phyloP scores from a whole-genome alignment of 1,140 invertebrate species.

The Trachymyrmex septentrionalis region DNA sequence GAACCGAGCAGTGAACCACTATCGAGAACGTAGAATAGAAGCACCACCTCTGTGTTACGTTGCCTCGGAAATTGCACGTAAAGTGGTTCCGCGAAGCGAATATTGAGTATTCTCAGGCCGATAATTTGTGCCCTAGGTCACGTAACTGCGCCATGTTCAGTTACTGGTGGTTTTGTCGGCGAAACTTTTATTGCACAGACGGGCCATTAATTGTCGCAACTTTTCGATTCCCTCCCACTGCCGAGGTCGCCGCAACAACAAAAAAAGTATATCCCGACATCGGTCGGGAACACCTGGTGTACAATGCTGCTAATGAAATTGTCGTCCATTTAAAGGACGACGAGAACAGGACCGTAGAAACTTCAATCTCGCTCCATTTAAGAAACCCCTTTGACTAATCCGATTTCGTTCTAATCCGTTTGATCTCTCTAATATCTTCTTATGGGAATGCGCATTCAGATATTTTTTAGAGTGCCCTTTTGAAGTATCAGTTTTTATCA shows the following conservation, averaged over 20 bases:
- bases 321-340: background rate
- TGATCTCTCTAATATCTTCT: slow-evolving; percentile 45
- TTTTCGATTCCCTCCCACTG: background rate
- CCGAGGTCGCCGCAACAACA: background rate
- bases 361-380: background rate
- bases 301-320: slow-evolving; percentile 15
- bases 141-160: background rate
- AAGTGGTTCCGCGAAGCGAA: slow-evolving; percentile 34
- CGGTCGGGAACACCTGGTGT: slow-evolving; percentile 3
- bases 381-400: slow-evolving; percentile 19
- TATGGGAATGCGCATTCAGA: slow-evolving; percentile 30
- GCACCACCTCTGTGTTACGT: slow-evolving; percentile 19
- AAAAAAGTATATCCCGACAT: background rate
- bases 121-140: slow-evolving; percentile 33
- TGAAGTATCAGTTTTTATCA: background rate
- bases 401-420: slow-evolving; percentile 37
- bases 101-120: slow-evolving; percentile 24
- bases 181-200: slow-evolving; percentile 35
- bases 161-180: background rate
- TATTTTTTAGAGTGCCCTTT: background rate
- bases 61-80: slow-evolving; percentile 37
- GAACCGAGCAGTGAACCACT: background rate
- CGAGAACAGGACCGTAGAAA: background rate
- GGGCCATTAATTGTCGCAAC: background rate
- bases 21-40: background rate